A percentile compares a stretch with the other conserved stretches of the same genome.
These are phyloP conservation scores for Rapana venosa DNA, from an alignment of 2,888 invertebrate genomes.

Conservation along the genomic window DNA sequence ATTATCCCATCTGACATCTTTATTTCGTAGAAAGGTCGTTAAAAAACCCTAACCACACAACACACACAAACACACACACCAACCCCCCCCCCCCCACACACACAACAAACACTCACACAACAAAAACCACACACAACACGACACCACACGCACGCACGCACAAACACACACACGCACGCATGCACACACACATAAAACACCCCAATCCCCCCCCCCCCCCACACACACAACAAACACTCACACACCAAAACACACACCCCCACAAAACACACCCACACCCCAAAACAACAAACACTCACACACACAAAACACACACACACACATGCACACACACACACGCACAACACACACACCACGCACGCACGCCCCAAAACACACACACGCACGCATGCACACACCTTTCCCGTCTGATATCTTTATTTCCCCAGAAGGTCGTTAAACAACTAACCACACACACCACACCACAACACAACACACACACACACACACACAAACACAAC, in stretches of 20 bases:
- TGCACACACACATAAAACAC: background rate
- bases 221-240: background rate
- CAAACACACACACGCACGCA: background rate
- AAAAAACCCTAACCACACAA: too few relatives aligned
- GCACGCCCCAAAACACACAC: background rate
- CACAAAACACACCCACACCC: background rate
- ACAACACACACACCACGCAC: background rate
- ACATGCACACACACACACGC: background rate
- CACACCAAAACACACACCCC: background rate
- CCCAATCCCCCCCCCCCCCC: too few relatives aligned
- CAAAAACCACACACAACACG: background rate
- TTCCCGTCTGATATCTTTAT: too few relatives aligned
- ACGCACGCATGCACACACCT: background rate
- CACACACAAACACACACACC: background rate
- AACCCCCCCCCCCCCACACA: background rate
- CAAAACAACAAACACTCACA: background rate
- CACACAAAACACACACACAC: background rate
- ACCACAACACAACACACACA: background rate
- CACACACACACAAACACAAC: background rate
- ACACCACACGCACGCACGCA: background rate
- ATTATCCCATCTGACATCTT: too few relatives aligned
- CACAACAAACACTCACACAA: background rate
- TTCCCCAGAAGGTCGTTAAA: too few relatives aligned
- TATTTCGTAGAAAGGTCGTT: too few relatives aligned
- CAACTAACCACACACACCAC: too few relatives aligned